Evolutionary conservation across 2,797 vertebrate genomes (phyloP), one percentile per base, ranked within the genome.

Genomic region (Aeoliscus strigatus): DNA sequence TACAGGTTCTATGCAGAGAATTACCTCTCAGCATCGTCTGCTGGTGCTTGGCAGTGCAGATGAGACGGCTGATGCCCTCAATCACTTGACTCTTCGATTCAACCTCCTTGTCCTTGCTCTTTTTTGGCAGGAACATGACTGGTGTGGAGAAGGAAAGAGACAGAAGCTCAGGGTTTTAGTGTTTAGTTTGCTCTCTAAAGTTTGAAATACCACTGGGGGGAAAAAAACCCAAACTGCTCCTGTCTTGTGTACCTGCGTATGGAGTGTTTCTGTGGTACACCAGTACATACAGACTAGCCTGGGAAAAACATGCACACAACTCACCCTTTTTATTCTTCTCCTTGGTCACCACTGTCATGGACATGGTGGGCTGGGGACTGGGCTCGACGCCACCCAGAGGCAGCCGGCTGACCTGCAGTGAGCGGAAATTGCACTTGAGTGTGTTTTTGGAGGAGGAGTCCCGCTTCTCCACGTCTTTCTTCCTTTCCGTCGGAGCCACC

Each of bases 121-220:
- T 98, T 88, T 98, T 98, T 61, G 94, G 93, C 82, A 98, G 79
- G 85, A 98, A 98, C 92, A 98, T 98, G 62, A 98, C 96, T 98
- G 74, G n/a, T 26, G 39, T 55, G 57, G 82, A 38, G 60, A 62
- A 79, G 6, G n/a, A 66, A 45, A 66, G 14, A 61, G 27, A 49
- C 1, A 26, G 42, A 46, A 12, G 7, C 31, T 46, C 43, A 31
- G 37, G 60, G 48, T 16, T 9, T n/a, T n/a, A n/a, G n/a, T n/a
- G n/a, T n/a, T n/a, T n/a, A n/a, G n/a, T n/a, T n/a, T n/a, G n/a
- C n/a, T n/a, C n/a, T n/a, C n/a, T n/a, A n/a, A n/a, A n/a, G n/a
- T n/a, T n/a, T n/a, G n/a, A n/a, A n/a, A n/a, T n/a, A n/a, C n/a
- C n/a, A n/a, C n/a, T n/a, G n/a, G n/a, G n/a, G n/a, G n/a, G n/a